Evolutionary conservation across 2,888 invertebrate species (phyloP).

Genomic region (Corbicula japonica): DNA sequence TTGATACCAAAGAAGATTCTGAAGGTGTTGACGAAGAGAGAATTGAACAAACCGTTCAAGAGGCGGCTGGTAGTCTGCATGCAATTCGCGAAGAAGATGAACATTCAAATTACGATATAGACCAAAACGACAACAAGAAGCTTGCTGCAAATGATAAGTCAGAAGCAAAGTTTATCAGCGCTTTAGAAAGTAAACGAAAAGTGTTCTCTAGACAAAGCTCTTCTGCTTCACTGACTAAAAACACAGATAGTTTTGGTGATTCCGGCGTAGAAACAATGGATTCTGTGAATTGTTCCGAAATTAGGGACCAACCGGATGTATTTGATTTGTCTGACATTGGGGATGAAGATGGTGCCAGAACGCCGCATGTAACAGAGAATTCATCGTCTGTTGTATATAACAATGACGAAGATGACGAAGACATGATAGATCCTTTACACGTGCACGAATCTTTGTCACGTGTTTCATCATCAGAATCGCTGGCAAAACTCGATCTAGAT

Average conservation of each 20-base stretch:
- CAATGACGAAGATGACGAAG: constrained; percentile 60
- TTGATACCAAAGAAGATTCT: not conserved
- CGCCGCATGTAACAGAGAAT: not conserved
- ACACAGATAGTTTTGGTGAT: constrained; percentile 53
- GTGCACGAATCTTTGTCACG: constrained; percentile 64
- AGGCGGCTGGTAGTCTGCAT: constrained; percentile 25
- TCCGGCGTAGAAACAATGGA: constrained; percentile 60
- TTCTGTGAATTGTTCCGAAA: constrained; percentile 52
- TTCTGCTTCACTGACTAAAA: constrained; percentile 53
- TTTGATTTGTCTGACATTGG: constrained; percentile 60
- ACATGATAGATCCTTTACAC: constrained; percentile 58
- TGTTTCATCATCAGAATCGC: constrained; percentile 43
- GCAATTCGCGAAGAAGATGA: constrained; percentile 64
- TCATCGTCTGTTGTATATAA: constrained; percentile 17
- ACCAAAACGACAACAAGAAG: constrained; percentile 7
- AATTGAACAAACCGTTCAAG: constrained; percentile 22
- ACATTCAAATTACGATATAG: constrained; percentile 53
- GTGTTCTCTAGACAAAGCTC: constrained; percentile 62
- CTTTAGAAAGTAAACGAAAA: constrained; percentile 50
- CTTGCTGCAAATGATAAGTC: not conserved
- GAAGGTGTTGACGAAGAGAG: not conserved
- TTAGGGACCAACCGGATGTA: constrained; percentile 56
- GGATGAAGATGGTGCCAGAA: constrained; percentile 14
- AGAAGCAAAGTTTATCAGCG: constrained; percentile 28
- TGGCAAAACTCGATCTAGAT: constrained; percentile 14